Percentiles rank a stretch among this genome's conserved stretches.
These are phyloP conservation scores for Synanthedon formicaeformis DNA, from an alignment of 2,888 invertebrate species.

Conservation along the genomic window DNA sequence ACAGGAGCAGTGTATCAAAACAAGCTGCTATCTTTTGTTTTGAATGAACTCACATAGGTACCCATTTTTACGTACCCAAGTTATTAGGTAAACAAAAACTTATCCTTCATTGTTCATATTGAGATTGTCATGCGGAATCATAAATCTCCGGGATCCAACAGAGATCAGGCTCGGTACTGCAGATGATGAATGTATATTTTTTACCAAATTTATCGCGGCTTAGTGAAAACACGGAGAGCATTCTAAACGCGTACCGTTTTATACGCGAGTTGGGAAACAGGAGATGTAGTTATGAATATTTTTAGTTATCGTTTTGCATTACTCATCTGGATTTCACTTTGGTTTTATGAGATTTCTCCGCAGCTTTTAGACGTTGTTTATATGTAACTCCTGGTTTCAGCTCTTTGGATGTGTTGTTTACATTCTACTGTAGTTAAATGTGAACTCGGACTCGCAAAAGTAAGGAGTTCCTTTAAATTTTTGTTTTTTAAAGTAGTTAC, in stretches of 20 bases:
- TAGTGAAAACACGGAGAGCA: slow-evolving; percentile 7
- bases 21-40: no score
- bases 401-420: no score
- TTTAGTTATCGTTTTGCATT: neutral
- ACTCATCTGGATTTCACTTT: neutral
- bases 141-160: slow-evolving; percentile 52
- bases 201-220: slow-evolving; percentile 35
- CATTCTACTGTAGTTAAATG: no score
- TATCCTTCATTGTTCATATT: slow-evolving; percentile 18
- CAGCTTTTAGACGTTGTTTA: no score
- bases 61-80: neutral
- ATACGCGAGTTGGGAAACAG: slow-evolving; percentile 3
- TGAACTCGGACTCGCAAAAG: no score
- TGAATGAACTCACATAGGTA: slow-evolving; percentile 2
- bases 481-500: no score
- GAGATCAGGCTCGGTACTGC: slow-evolving; percentile 38
- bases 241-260: slow-evolving; percentile 1
- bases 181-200: slow-evolving; percentile 58
- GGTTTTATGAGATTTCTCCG: neutral
- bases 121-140: slow-evolving; percentile 29
- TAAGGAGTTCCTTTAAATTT: no score
- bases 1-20: no score
- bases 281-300: neutral
- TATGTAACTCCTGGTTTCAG: no score
- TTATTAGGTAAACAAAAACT: slow-evolving; percentile 4